Conservation (phyloP, 2,888 invertebrate species). For the Macrophya alboannulata region DNA sequence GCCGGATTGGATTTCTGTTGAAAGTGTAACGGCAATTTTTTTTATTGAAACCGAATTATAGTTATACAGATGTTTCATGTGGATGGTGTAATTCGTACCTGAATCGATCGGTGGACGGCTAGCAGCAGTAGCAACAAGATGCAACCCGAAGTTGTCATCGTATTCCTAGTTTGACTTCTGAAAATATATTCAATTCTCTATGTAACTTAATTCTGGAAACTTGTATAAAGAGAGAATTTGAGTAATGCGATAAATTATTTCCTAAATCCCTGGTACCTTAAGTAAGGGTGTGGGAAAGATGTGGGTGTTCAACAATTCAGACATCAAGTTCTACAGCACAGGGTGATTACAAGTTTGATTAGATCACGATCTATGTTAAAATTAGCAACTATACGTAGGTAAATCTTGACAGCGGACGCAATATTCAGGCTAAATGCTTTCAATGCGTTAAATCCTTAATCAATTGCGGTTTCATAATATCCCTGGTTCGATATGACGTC, state of each 20-base stretch:
- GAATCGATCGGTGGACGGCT: neutral
- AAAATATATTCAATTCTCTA: neutral
- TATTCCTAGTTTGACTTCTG: neutral
- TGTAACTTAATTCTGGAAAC: neutral
- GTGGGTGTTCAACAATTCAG: no score
- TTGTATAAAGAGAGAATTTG: neutral
- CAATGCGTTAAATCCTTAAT: no score
- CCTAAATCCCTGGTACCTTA: neutral
- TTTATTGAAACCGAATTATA: neutral
- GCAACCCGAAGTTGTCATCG: neutral
- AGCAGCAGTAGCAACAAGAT: neutral
- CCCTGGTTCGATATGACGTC: no score
- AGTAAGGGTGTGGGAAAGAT: no score
- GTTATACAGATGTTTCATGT: neutral
- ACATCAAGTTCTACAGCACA: no score
- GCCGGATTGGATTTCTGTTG: neutral
- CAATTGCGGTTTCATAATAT: no score
- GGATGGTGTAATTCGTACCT: slow-evolving; percentile 3
- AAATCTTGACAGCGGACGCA: no score
- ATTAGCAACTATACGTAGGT: no score
- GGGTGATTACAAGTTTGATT: no score
- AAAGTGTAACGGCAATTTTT: neutral
- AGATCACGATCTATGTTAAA: no score
- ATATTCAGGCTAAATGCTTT: no score
- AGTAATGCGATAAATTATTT: neutral